phyloP scores from a whole-genome alignment of 2,888 invertebrate genomes.

The Poecilobothrus nobilitatus region DNA sequence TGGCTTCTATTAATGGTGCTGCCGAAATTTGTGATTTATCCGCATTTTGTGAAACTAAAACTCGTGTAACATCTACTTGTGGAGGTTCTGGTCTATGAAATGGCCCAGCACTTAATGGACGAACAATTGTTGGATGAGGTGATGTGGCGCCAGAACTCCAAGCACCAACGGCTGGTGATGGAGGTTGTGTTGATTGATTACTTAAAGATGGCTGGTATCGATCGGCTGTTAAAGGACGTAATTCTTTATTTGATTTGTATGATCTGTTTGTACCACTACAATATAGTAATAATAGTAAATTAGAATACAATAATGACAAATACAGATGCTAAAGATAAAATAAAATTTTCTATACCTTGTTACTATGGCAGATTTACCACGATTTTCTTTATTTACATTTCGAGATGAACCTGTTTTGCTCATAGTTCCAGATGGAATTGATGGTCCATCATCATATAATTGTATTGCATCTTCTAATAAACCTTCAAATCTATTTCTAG shows the following conservation, averaged over 20 bases:
- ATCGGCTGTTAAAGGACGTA: conserved; percentile 42
- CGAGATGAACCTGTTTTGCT: conserved; percentile 32
- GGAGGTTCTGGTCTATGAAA: conserved; percentile 48
- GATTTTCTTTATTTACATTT: conserved; percentile 31
- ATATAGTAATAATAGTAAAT: not conserved
- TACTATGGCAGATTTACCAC: conserved; percentile 41
- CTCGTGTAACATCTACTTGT: conserved; percentile 32
- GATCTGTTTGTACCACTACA: conserved; percentile 28
- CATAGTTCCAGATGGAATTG: conserved; percentile 28
- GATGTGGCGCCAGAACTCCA: conserved; percentile 49
- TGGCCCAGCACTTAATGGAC: conserved; percentile 59
- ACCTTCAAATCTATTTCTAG: conserved; percentile 41
- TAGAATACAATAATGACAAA: not conserved
- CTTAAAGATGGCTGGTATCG: conserved; percentile 35
- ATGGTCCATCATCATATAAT: conserved; percentile 41
- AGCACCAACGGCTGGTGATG: conserved; percentile 45
- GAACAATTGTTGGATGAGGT: conserved; percentile 46
- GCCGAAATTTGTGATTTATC: conserved; percentile 58
- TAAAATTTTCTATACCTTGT: conserved; percentile 31
- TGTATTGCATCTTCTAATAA: conserved; percentile 43
- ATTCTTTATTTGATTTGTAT: conserved; percentile 27
- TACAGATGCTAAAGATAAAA: too few relatives aligned
- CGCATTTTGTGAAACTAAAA: conserved; percentile 26
- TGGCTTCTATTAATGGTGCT: conserved; percentile 73
- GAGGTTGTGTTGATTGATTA: conserved; percentile 40